Evolutionary conservation across 2,888 invertebrate species (phyloP).

Genomic region (Aspidapion aeneum): DNA sequence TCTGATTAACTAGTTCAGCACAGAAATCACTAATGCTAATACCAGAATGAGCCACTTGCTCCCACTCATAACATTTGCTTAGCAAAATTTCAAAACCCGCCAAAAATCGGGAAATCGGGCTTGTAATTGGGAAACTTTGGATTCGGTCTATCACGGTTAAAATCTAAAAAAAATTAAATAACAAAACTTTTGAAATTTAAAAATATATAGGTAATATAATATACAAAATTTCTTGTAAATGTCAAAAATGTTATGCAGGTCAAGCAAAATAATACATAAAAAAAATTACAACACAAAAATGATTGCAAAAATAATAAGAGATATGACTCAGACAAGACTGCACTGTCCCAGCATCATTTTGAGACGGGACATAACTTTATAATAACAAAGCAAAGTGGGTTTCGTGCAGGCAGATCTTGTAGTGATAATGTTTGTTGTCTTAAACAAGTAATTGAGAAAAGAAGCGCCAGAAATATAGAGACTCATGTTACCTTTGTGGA

Average conservation of each 20-base stretch:
- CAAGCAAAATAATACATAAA: slow-evolving; percentile 2
- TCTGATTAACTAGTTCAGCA: slow-evolving; percentile 71
- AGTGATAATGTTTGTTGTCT: too few relatives aligned
- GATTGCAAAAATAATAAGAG: too few relatives aligned
- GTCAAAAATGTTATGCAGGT: background rate
- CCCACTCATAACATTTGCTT: slow-evolving; percentile 86
- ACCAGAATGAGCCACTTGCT: slow-evolving; percentile 81
- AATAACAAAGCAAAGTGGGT: too few relatives aligned
- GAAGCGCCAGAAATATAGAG: too few relatives aligned
- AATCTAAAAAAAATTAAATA: slow-evolving; percentile 51
- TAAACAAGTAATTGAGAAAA: too few relatives aligned
- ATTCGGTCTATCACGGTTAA: slow-evolving; percentile 63
- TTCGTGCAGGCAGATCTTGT: too few relatives aligned
- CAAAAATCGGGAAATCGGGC: slow-evolving; percentile 83
- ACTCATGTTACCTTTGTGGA: too few relatives aligned
- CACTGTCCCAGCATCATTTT: too few relatives aligned
- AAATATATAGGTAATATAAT: background rate
- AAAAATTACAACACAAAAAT: too few relatives aligned
- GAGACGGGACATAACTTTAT: too few relatives aligned
- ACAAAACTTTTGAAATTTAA: background rate
- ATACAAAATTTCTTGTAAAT: slow-evolving; percentile 1
- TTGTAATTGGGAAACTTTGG: slow-evolving; percentile 68
- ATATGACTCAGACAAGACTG: too few relatives aligned
- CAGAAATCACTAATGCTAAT: slow-evolving; percentile 77
- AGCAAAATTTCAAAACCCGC: slow-evolving; percentile 88